A percentile compares a stretch with the other conserved stretches of the same genome.
These are phyloP conservation scores for Bombus terrestris DNA, from an alignment of 1,140 invertebrate species.

Conservation along the genomic window DNA sequence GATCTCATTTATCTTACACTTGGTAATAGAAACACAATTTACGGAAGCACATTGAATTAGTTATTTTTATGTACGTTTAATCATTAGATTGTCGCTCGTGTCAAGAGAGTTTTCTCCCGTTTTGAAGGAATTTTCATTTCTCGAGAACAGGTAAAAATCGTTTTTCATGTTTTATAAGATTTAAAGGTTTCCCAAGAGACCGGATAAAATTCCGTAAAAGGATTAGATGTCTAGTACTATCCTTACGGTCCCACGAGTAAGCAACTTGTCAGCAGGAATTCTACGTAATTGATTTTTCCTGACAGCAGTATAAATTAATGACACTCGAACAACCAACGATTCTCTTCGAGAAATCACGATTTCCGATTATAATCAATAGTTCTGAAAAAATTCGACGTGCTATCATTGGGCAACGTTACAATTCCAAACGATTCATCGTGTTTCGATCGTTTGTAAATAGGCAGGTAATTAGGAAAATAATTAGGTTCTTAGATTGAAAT, in stretches of 20 bases:
- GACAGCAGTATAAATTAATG: conserved; percentile 39
- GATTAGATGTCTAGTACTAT: conserved; percentile 20
- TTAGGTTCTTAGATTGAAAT: not conserved
- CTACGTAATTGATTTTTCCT: conserved; percentile 44
- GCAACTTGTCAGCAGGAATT: conserved; percentile 38
- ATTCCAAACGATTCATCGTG: too few species aligned
- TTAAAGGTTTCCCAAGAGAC: not conserved
- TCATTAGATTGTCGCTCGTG: not conserved
- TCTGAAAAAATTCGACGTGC: not conserved
- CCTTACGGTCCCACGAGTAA: not conserved
- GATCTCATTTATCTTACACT: not conserved
- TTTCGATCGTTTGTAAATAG: not conserved
- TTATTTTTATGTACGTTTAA: not conserved
- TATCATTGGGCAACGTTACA: too few species aligned
- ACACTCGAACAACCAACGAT: not conserved
- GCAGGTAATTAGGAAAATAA: not conserved
- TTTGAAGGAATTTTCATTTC: not conserved
- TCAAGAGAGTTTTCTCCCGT: not conserved
- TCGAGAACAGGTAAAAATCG: not conserved
- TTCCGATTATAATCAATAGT: too few species aligned
- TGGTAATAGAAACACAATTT: too few species aligned
- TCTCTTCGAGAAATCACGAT: conserved; percentile 33
- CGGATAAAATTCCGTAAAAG: conserved; percentile 24
- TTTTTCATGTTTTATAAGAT: conserved; percentile 21
- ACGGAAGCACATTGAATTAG: not conserved